Conservation (phyloP, 2,113 vertebrate genomes). For the Leucoraja erinaceus region DNA sequence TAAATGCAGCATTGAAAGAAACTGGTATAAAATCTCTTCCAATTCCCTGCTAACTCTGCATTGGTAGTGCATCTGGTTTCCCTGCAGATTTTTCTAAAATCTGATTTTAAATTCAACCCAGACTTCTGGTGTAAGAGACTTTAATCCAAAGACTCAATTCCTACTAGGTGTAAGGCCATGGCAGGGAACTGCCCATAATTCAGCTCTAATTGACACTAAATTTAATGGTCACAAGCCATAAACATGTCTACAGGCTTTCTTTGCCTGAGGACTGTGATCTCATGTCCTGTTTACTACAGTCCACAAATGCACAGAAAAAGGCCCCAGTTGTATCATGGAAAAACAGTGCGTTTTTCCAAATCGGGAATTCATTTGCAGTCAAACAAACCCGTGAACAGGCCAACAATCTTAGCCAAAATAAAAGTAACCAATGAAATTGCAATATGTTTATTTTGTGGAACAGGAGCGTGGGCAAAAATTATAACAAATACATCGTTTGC, state of each 20-base stretch:
- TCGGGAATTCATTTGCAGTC: not conserved
- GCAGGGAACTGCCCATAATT: not conserved
- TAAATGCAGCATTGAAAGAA: not conserved
- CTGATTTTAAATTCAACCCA: conserved; percentile 9
- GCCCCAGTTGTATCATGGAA: not conserved
- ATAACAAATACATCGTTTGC: not conserved
- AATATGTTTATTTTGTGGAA: not conserved
- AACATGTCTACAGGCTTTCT: not conserved
- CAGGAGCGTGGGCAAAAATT: not conserved
- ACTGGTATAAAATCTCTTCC: not conserved
- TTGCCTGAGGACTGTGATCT: conserved; percentile 18
- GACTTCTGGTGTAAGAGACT: not conserved
- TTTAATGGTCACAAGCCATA: conserved; percentile 16
- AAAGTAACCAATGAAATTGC: not conserved
- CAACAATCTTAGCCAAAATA: not conserved
- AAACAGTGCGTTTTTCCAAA: not conserved
- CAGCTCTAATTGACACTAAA: conserved; percentile 31
- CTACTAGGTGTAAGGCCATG: conserved; percentile 7
- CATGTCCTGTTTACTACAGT: conserved; percentile 21
- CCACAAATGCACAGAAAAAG: not conserved
- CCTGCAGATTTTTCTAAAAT: not conserved
- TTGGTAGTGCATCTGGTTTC: not conserved
- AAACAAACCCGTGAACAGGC: not conserved
- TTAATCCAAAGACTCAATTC: conserved; percentile 5
- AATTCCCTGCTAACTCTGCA: not conserved